Conservation (phyloP, 2,888 invertebrate genomes). For the Himalopsyche japonica region DNA sequence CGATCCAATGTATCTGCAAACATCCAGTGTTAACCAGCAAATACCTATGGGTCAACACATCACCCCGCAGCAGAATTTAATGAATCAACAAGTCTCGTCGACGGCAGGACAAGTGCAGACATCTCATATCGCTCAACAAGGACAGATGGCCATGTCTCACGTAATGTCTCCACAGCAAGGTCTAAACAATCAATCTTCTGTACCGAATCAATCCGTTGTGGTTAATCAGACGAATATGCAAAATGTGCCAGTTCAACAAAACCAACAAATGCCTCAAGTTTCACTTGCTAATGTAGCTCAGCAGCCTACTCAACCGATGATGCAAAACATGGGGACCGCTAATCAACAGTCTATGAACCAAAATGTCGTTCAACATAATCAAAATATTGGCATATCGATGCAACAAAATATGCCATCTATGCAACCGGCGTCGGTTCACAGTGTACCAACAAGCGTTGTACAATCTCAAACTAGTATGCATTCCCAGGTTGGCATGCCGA, state of each 20-base stretch:
- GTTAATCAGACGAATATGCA: constrained; percentile 34
- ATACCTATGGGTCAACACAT: constrained; percentile 56
- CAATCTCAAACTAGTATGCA: constrained; percentile 59
- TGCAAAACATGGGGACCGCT: constrained; percentile 38
- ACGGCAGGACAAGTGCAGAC: constrained; percentile 42
- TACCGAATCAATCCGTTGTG: constrained; percentile 29
- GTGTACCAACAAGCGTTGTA: constrained; percentile 52
- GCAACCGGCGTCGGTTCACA: constrained; percentile 51
- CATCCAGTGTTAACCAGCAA: constrained; percentile 53
- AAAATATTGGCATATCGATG: constrained; percentile 59
- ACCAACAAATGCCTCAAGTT: constrained; percentile 37
- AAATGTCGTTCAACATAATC: constrained; percentile 47
- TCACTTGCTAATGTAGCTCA: constrained; percentile 35
- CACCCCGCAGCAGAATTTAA: constrained; percentile 53
- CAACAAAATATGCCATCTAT: constrained; percentile 57
- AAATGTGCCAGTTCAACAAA: constrained; percentile 35
- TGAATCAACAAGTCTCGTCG: constrained; percentile 48
- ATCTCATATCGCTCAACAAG: constrained; percentile 50
- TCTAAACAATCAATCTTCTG: constrained; percentile 24
- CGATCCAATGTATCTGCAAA: constrained; percentile 59
- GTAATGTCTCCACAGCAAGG: constrained; percentile 43
- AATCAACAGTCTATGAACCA: constrained; percentile 50
- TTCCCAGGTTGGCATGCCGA: constrained; percentile 38
- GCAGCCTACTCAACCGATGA: constrained; percentile 36
- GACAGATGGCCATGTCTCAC: constrained; percentile 56